These are phyloP conservation scores for Lysandra bellargus DNA, from an alignment of 2,888 invertebrate genomes.

Conservation along the genomic window DNA sequence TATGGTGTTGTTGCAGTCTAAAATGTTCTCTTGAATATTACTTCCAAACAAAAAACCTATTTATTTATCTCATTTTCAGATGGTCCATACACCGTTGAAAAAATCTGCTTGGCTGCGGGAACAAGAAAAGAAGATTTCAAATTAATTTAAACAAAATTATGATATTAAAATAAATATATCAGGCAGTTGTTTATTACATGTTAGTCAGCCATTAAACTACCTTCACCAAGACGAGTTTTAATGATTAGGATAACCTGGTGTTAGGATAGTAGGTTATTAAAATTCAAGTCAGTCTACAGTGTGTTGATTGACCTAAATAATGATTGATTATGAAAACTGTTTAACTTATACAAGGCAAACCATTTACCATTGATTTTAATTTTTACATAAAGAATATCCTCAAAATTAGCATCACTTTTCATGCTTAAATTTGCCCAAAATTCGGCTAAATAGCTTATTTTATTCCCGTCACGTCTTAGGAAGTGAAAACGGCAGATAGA, in stretches of 20 bases:
- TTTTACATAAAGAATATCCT: not conserved
- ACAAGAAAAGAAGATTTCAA: constrained; percentile 43
- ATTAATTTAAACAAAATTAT: constrained; percentile 36
- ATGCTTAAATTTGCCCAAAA: not conserved
- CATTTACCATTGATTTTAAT: not conserved
- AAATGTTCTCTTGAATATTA: too few relatives aligned
- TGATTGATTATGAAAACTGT: too few relatives aligned
- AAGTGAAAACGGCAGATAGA: not conserved
- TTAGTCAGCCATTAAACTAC: too few relatives aligned
- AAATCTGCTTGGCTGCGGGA: constrained; percentile 42
- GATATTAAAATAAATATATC: not conserved
- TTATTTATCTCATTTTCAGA: constrained; percentile 52
- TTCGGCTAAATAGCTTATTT: not conserved
- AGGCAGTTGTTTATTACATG: not conserved
- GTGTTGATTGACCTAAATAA: too few relatives aligned
- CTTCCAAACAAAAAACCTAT: not conserved
- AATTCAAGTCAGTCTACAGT: too few relatives aligned
- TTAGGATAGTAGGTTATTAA: too few relatives aligned
- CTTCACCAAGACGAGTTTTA: too few relatives aligned
- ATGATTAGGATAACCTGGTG: too few relatives aligned
- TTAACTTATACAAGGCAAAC: not conserved
- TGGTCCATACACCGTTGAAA: constrained; percentile 72
- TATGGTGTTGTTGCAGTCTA: too few relatives aligned
- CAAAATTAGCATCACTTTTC: not conserved
- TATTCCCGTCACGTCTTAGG: constrained; percentile 1